Evolutionary conservation across 2,888 invertebrate species (phyloP), one percentile per base, ranked within the genome.

Genomic region (Sinodicranocentrus sp.): DNA sequence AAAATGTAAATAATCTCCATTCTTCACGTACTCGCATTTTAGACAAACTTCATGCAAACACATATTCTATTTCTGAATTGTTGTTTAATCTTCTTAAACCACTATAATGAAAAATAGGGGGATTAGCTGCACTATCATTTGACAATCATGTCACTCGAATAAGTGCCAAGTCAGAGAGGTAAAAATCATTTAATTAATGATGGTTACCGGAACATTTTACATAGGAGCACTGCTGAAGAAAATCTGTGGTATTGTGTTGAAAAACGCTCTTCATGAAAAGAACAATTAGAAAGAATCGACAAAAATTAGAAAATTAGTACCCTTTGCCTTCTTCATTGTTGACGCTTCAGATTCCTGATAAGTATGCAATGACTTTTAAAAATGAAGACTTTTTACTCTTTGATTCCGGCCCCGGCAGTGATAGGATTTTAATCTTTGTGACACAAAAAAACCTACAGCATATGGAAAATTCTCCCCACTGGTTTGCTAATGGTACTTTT

Each of bases 401-500:
- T 54, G 80, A 80, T 26, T 71, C 71, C 39, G 80, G 72, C 15
- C 5, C 65, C 5, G 0, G 1, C 2, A 33, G 13, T 3, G 68
- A 82, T 5, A 54, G 82, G 0, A 59, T 82, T 44, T 33, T 82
- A 65, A 39, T 76, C 0, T 78, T 82, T 61, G 59, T 70, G n/a
- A 82, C 82, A 10, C 61, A 17, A 23, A 17, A 48, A 19, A 82
- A 82, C 21, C 8, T 82, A 0, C 8, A 63, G 0, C 52, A 63
- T 10, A 44, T 82, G 33, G 28, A 21, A 44, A 70, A 52, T 5
- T 70, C 63, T 0, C 8, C 59, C 0, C 59, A 82, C 1, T 82
- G 76, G 70, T 82, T 63, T 71, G 43, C 63, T 0, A 76, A 82
- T 19, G 82, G 76, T 3, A 82, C 82, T 0, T 82, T 82, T 26